Conservation (phyloP, 2,113 vertebrate genomes). For the Erinaceus europaeus region DNA sequence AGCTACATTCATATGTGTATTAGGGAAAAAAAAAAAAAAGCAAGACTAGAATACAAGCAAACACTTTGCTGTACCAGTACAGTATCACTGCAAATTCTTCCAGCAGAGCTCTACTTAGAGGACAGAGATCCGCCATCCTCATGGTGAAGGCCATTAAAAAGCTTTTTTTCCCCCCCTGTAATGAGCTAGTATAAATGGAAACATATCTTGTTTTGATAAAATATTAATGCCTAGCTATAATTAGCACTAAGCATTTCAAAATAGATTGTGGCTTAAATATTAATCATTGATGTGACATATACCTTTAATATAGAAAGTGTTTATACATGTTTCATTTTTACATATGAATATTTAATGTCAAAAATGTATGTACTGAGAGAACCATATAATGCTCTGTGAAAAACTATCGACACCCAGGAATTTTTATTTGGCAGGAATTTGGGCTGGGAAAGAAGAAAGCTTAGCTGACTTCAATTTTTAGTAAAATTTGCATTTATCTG, state of each 20-base stretch:
- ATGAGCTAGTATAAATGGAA: constrained; percentile 75
- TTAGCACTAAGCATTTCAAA: constrained; percentile 65
- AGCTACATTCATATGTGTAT: neutral
- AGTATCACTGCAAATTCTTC: constrained; percentile 58
- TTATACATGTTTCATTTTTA: constrained; percentile 43
- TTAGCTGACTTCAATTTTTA: neutral
- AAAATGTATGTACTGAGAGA: constrained; percentile 31
- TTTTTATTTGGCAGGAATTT: neutral
- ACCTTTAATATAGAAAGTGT: constrained; percentile 22
- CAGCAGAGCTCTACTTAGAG: constrained; percentile 68
- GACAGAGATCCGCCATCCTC: constrained; percentile 66
- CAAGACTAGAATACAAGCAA: constrained; percentile 51
- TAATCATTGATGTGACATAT: constrained; percentile 41
- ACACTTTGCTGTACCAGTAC: constrained; percentile 44
- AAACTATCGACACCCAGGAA: neutral
- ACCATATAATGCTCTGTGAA: neutral
- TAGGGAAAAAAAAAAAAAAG: constrained; percentile 43
- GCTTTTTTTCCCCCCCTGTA: neutral
- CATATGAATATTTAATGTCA: neutral
- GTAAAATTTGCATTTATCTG: neutral
- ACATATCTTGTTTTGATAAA: constrained; percentile 58
- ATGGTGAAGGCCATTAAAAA: constrained; percentile 70
- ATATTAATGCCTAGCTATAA: constrained; percentile 59
- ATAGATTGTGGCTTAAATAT: constrained; percentile 69
- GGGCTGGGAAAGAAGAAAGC: neutral